These are phyloP conservation scores for Zeugodacus cucurbitae DNA, from an alignment of 1,140 invertebrate genomes.

Conservation along the genomic window DNA sequence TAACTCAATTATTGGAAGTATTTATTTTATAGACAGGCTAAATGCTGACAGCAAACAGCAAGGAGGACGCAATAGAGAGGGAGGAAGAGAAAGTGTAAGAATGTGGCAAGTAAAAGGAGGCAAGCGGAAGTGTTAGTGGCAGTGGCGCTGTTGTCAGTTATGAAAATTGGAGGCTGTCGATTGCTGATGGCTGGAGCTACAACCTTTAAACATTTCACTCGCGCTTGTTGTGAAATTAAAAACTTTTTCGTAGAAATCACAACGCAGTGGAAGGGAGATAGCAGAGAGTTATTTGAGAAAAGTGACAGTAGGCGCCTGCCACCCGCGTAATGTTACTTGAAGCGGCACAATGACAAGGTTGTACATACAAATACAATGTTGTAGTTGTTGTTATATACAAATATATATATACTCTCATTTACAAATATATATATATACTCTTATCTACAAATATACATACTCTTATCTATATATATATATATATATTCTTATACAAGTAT, in stretches of 20 bases:
- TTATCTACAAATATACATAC: background rate
- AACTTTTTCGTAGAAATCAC: background rate
- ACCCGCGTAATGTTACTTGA: background rate
- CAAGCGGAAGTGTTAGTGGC: background rate
- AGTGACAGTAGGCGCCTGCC: background rate
- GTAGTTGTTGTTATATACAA: no score
- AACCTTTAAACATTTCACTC: background rate
- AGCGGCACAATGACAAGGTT: background rate
- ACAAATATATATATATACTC: background rate
- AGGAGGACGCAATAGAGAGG: background rate
- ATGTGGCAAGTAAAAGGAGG: background rate
- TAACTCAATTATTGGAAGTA: conserved; percentile 38
- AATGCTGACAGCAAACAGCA: background rate
- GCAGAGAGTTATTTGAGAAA: background rate
- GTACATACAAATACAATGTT: background rate
- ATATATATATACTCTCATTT: background rate
- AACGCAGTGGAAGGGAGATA: background rate
- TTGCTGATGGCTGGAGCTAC: background rate
- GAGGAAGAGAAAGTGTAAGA: no score
- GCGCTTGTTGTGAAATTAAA: conserved; percentile 4
- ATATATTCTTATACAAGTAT: background rate
- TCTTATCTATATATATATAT: no score
- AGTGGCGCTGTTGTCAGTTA: background rate
- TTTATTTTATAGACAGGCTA: conserved; percentile 38
- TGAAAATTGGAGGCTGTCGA: background rate